Base-by-base conservation (phyloP, 2,888 invertebrate genomes). In the Eilema caniola region DNA sequence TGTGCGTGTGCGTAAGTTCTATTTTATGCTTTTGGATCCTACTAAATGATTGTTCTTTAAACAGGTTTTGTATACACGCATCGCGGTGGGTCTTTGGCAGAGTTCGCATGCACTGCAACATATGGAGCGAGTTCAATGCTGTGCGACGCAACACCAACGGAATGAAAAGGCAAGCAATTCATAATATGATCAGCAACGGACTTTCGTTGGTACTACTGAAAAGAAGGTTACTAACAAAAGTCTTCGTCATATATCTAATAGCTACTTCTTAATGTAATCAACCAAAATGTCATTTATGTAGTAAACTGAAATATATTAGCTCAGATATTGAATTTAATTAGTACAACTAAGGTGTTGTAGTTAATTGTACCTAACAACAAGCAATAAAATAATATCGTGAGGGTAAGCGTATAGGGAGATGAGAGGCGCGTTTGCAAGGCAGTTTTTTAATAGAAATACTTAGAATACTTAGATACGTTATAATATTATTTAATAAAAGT, bases 41-140 rank as follows among this genome's bases (percentile, higher is more conserved):
- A 53, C n/a, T 53, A 53, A 53, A 53, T 10, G 0, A n/a, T 53
- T 53, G 10, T 10, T 31, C n/a, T 61, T n/a, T 31, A 2, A 31
- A 2, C 89, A 97, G 97, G 96, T 97, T 59, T 94, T 98, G 53
- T 99, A 99, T 89, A 97, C 97, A 53, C 96, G 97, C 83, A 98
- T 99, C 70, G 98, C 98, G 4, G 96, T 98, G 31, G 97, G 97
- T 0, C 92, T 99, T 57, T 98, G 98, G 98, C 96, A 96, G 92
- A 97, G 97, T 83, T 97, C 97, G 0, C 95, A 96, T 70, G 96
- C 96, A 2, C 90, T 97, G 56, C 96, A 97, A 77, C 90, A 93
- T 70, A 73, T 94, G 70, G 93, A 92, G 4, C 87, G 92, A 8
- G 90, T 86, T 33, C 93, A 93, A 77, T 95, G 95, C 83, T 94